A percentile compares a stretch with the other conserved stretches of the same genome.
Conservation (phyloP, 1,140 invertebrate genomes). For the Euwallacea similis region DNA sequence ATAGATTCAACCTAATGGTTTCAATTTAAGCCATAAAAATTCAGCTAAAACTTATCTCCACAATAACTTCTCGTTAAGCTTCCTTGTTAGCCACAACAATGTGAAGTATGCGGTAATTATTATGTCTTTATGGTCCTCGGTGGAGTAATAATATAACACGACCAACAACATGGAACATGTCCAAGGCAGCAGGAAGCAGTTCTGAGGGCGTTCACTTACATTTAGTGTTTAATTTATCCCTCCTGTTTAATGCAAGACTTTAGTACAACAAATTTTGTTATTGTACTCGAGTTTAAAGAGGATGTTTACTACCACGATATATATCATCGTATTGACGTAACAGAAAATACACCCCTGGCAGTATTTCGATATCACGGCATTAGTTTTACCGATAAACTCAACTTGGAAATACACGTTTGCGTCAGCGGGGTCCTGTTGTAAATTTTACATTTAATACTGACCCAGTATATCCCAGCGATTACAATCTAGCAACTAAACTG, state of each 20-base stretch:
- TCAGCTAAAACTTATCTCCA: conserved; percentile 18
- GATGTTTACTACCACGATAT: no score
- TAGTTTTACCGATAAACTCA: no score
- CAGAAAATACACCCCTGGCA: background rate
- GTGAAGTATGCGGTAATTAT: conserved; percentile 27
- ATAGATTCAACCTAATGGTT: background rate
- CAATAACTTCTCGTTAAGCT: conserved; percentile 22
- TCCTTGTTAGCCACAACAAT: conserved; percentile 15
- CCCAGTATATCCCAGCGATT: no score
- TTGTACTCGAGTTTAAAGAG: no score
- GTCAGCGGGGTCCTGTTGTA: no score
- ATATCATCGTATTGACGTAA: background rate
- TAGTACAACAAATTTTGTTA: no score
- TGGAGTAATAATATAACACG: conserved; percentile 20
- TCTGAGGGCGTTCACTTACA: conserved; percentile 13
- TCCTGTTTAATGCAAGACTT: background rate
- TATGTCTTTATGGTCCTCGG: conserved; percentile 30
- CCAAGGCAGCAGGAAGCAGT: conserved; percentile 14
- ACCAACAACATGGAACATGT: conserved; percentile 24
- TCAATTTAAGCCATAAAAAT: conserved; percentile 9
- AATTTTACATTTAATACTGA: no score
- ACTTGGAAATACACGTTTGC: no score
- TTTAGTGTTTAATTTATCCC: conserved; percentile 8
- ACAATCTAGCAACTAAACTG: no score
- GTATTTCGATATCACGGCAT: no score